phyloP scores from a whole-genome alignment of 2,113 vertebrate species.

The Vulpes ferrilata region DNA sequence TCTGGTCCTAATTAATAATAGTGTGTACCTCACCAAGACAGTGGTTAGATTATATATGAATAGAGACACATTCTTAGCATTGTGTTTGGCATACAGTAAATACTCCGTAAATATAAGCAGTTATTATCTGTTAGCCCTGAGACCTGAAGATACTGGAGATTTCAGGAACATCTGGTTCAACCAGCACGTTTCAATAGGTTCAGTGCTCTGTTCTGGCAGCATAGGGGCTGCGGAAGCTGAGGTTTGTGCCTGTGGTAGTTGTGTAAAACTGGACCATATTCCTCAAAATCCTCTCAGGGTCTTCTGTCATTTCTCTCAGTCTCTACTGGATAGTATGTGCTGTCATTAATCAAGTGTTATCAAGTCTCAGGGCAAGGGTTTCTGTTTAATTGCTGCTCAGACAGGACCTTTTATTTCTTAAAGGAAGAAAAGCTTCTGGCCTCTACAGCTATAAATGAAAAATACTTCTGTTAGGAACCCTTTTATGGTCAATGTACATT shows the following conservation, averaged over 20 bases:
- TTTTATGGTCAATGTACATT: neutral
- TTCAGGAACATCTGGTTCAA: neutral
- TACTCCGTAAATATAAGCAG: neutral
- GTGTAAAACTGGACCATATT: neutral
- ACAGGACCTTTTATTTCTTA: neutral
- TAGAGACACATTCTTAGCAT: neutral
- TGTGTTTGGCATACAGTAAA: neutral
- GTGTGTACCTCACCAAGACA: neutral
- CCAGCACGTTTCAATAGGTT: neutral
- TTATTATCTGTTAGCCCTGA: neutral
- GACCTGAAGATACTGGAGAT: neutral
- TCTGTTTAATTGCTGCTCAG: neutral
- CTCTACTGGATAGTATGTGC: neutral
- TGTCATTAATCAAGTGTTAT: neutral
- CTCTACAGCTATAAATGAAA: neutral
- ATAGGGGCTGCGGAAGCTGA: neutral
- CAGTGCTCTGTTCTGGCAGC: neutral
- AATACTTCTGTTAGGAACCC: neutral
- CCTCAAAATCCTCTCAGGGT: neutral
- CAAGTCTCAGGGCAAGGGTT: neutral
- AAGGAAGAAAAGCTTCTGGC: neutral
- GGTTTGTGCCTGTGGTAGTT: neutral
- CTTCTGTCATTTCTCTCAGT: neutral
- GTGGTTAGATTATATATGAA: constrained; percentile 18
- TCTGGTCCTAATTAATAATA: neutral